Base-by-base conservation (phyloP, 2,888 invertebrate genomes). In the Drosophila mercatorum region DNA sequence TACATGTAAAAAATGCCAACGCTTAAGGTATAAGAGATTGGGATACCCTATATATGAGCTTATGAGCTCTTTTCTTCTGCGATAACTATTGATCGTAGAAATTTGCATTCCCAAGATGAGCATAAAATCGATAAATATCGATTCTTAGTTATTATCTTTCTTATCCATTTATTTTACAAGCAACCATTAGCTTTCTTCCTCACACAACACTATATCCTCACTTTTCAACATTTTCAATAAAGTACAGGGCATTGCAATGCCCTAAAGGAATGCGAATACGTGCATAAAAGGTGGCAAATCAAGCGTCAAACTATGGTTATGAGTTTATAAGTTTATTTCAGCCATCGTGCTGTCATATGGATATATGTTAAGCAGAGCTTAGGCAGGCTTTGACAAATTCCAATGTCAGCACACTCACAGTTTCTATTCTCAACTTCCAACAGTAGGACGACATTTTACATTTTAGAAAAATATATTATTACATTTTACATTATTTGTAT, bases 291-390 rank as follows among this genome's bases (percentile, higher is more conserved):
- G 53, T 68, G 67, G 74, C 83, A 77, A 82, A 80, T 84, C 75
- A 68, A 67, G 76, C 72, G 74, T 61, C 86, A 83, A 85, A 83
- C 83, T 83, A 68, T 72, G 75, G 69, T 80, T 82, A 83, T 80
- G 80, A 85, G 80, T 75, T 74, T 52, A 70, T 78, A 78, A 69
- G 67, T 78, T 65, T 74, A 53, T 49, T 62, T 70, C 58, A 58
- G 47, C 57, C 44, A 72, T 34, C n/a, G 6, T 14, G 17, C 17
- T 63, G 40, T 12, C 46, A 26, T 67, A 55, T 68, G 68, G 52
- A 69, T 80, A 83, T 47, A 53, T 86, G 86, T 79, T 79, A 83
- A 79, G 75, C 71, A 72, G 72, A 73, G 83, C 77, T 83, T 73
- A 76, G 59, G 79, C 70, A 55, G 80, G 80, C 80, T 82, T 75